Evolutionary conservation across 1,140 invertebrate genomes (phyloP).

Genomic region (Platyura marginata): DNA sequence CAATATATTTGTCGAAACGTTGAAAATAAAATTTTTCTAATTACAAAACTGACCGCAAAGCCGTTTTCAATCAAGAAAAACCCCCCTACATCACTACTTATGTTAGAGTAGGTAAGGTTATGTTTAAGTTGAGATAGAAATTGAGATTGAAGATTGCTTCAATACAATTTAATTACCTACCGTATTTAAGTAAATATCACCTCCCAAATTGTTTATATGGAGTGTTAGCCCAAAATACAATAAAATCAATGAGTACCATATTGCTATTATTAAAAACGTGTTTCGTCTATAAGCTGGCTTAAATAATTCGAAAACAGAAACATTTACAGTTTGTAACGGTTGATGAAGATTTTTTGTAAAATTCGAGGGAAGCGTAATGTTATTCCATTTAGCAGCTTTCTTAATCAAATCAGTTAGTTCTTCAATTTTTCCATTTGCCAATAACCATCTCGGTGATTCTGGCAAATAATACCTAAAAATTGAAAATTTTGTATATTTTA

Average conservation of each 20-base stretch:
- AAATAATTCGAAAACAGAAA: conserved; percentile 25
- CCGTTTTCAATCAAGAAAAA: too few species aligned
- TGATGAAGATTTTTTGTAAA: conserved; percentile 33
- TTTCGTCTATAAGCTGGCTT: conserved; percentile 35
- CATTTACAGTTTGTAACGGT: not conserved
- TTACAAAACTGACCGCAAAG: too few species aligned
- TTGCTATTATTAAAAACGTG: conserved; percentile 39
- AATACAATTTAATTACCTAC: conserved; percentile 6
- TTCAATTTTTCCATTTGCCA: conserved; percentile 49
- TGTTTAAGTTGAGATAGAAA: too few species aligned
- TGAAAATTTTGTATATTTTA: conserved; percentile 13
- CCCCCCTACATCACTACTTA: too few species aligned
- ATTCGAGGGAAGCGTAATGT: conserved; percentile 33
- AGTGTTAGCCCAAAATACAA: conserved; percentile 51
- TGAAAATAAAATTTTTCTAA: too few species aligned
- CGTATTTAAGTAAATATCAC: conserved; percentile 44
- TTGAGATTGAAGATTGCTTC: too few species aligned
- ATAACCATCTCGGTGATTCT: conserved; percentile 71
- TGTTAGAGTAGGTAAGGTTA: too few species aligned
- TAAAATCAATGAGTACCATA: conserved; percentile 51
- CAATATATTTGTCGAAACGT: too few species aligned
- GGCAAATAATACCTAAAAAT: conserved; percentile 46
- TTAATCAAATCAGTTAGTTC: conserved; percentile 46
- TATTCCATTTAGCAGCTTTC: conserved; percentile 44
- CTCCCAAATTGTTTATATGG: conserved; percentile 43